Base-by-base conservation (phyloP, 2,797 vertebrate species). In the Tiaroga cobitis region DNA sequence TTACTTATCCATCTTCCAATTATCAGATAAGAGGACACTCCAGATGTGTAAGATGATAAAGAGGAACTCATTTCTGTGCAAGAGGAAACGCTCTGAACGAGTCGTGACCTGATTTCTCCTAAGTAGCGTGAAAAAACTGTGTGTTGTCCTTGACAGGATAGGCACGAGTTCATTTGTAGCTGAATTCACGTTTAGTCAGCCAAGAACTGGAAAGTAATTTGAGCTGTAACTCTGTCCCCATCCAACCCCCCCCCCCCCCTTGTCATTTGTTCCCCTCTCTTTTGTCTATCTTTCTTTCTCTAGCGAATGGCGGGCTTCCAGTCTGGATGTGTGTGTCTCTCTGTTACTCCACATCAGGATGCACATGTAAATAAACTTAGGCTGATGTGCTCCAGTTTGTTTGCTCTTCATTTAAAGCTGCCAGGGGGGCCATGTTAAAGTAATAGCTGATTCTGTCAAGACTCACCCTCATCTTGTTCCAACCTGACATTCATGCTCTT, bases 1-100 rank as follows among this genome's bases (percentile, higher is more conserved):
- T 92, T 92, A 92, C 90, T 91, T 90, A 89, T 91, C 83, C 80
- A 4, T 87, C 81, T 92, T 90, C 91, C 91, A 92, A 91, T 94
- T 94, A 93, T 85, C 86, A 83, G 61, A 82, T 77, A 16, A 3
- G 41, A 75, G 69, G 70, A 74, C 78, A 83, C 85, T 65, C 61
- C 88, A 90, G 91, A 89, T 92, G 89, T 87, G 68, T 83, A 82
- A 90, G 91, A 91, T 92, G 87, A 74, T 86, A 91, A 92, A 88
- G 86, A 92, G 85, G 82, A 86, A 26, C 34, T 83, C 61, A 77
- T 78, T 85, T 87, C 84, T 82, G 69, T 86, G 59, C 18, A 0
- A 21, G 67, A 56, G 77, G 83, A 63, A 67, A 85, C 72, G 16
- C 63, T 70, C 29, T 43, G 75, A 76, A 56, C 8, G n/a, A 73